These are phyloP conservation scores for Octodon degus DNA, from an alignment of 2,113 vertebrate species.

Conservation along the genomic window DNA sequence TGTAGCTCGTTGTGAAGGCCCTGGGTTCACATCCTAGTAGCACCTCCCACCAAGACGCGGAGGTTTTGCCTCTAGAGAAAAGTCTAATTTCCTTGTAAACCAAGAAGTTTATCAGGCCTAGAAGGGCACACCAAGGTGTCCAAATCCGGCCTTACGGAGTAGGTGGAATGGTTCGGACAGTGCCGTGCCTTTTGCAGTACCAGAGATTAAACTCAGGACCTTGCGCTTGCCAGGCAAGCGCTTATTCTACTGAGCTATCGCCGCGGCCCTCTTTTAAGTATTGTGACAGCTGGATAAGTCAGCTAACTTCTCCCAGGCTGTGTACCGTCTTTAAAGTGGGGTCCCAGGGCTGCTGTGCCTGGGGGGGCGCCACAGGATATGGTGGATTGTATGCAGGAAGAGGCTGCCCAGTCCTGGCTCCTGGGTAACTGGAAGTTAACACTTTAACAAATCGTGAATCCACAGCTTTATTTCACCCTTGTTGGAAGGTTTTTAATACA, in stretches of 20 bases:
- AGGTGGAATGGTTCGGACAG: neutral
- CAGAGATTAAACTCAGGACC: too few relatives aligned
- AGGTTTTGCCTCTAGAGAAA: neutral
- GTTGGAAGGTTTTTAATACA: neutral
- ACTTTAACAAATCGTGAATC: neutral
- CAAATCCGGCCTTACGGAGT: neutral
- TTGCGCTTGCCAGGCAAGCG: too few relatives aligned
- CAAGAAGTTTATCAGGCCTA: neutral
- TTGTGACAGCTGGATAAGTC: neutral
- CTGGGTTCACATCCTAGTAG: too few relatives aligned
- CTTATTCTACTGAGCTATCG: too few relatives aligned
- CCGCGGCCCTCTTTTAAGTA: neutral
- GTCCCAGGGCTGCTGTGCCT: rapidly evolving
- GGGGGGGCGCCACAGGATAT: neutral
- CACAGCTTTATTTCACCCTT: neutral
- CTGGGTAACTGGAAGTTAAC: neutral
- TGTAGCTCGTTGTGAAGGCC: neutral
- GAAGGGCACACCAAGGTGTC: neutral
- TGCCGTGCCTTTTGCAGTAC: too few relatives aligned
- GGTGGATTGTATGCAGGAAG: rapidly evolving
- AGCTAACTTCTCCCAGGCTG: neutral
- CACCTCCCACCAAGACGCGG: neutral
- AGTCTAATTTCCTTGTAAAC: neutral
- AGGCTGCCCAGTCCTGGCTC: neutral
- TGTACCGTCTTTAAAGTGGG: neutral